Base-by-base conservation (phyloP, 2,888 invertebrate species). In the Myopa tessellatipennis region DNA sequence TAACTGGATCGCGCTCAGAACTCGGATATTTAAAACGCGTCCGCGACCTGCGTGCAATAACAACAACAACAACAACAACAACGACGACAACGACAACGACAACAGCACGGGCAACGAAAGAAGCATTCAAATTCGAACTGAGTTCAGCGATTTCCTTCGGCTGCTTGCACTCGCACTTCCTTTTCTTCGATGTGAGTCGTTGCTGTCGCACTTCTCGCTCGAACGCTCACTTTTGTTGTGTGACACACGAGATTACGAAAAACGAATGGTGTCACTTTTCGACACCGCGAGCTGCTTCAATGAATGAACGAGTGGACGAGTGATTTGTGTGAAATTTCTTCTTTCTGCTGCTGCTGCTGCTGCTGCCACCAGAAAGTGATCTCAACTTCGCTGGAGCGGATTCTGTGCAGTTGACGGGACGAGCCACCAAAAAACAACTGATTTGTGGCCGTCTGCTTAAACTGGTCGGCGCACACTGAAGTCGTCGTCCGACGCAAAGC, bases 401-500 rank as follows among this genome's bases (percentile, higher is more conserved):
- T 63, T 74, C 65, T 16, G 34, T 69, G 50, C 38, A 60, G 69
- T 38, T 60, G 5, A 26, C 26, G 55, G 12, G 58, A 75, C 75
- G 60, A 65, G 45, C 75, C 74, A 67, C 67, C 73, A 73, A 73
- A 61, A 70, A 55, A 77, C 75, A 77, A 81, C 83, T 77, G 82
- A 83, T 84, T 87, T 87, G 89, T 89, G 89, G 88, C 89, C 89
- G 88, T 89, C 87, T 88, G 86, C 87, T 85, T 86, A 88, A 89
- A 88, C 89, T 87, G 88, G 88, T 89, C 89, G 89, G 88, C 89
- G 85, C 89, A 89, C 89, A 89, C 89, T 89, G 85, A 89, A 89
- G 85, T 87, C 85, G 86, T 86, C 85, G 85, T 84, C 85, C 86
- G 85, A 85, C 84, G 85, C 84, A 84, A 82, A 80, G 82, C 82